Base-by-base conservation (phyloP, 2,888 invertebrate genomes). In the Apantesis nais region DNA sequence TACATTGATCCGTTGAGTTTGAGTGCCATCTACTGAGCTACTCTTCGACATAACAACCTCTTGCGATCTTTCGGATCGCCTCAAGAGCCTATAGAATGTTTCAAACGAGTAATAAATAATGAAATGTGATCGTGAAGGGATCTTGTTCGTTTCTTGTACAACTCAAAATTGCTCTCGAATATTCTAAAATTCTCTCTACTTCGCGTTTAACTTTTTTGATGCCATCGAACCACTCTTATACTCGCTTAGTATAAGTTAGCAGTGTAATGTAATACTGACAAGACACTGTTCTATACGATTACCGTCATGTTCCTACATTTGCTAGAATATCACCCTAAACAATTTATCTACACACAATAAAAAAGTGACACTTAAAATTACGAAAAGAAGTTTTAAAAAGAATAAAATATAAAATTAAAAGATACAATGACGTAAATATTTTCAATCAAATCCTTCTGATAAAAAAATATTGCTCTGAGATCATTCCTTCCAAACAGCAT, bases 1-100 rank as follows among this genome's bases (percentile, higher is more conserved):
- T 82, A 79, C 79, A 86, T 84, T 83, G 83, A 85, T 79, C 82
- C 85, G 77, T 77, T 80, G 81, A 73, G 73, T 81, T 84, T 76
- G 79, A 80, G 78, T 71, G 52, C 71, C 82, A 71, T 79, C 77
- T 70, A 68, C 73, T 11, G 60, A 65, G 69, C 70, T 68, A 74
- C 77, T 66, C 75, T 67, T 68, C 74, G 71, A 74, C 77, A 72
- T 74, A 78, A 75, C 72, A 77, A 78, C 79, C 76, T 82, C 78
- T 66, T 62, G 73, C 68, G 74, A 75, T 74, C 72, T n/a, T n/a
- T n/a, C 75, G 72, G 74, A 79, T n/a, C n/a, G 74, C 71, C 66
- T 73, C 65, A 34, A 78, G 74, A 44, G 25, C 41, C 67, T 69
- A 41, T 70, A 71, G 62, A 74, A 65, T 74, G 72, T 76, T 73